Percentiles rank a stretch among this genome's conserved stretches.
phyloP scores from a whole-genome alignment of 2,113 vertebrate genomes.

The Passer montanus region DNA sequence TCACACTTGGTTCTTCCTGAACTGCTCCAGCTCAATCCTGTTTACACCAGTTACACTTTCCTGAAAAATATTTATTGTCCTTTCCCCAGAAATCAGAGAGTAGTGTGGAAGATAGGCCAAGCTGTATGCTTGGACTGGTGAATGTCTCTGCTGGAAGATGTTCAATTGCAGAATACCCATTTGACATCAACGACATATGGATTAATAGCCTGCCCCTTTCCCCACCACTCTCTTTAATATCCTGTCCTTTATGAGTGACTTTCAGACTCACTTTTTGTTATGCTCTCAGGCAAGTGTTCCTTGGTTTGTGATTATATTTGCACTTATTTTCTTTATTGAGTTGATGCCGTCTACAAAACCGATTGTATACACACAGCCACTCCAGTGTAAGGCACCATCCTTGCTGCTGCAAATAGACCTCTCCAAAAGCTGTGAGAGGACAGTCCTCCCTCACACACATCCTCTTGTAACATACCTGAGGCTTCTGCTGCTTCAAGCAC shows the following conservation, averaged over 20 bases:
- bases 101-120: background rate
- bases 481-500: background rate
- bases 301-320: conserved; percentile 45
- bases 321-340: background rate
- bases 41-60: background rate
- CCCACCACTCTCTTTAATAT: conserved; percentile 64
- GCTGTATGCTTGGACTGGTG: background rate
- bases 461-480: background rate
- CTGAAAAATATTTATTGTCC: background rate
- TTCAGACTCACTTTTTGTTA: conserved; percentile 45
- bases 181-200: conserved; percentile 59
- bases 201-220: conserved; percentile 48
- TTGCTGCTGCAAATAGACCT: background rate
- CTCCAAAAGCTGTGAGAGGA: background rate
- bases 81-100: background rate
- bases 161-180: conserved; percentile 51
- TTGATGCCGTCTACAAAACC: conserved; percentile 28
- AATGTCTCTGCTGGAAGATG: conserved; percentile 9
- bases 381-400: background rate
- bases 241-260: conserved; percentile 71
- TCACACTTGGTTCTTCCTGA: background rate
- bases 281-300: conserved; percentile 7
- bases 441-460: background rate
- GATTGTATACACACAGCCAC: background rate
- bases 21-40: background rate